Evolutionary conservation across 2,888 invertebrate species (phyloP).

Genomic region (Dione juno): DNA sequence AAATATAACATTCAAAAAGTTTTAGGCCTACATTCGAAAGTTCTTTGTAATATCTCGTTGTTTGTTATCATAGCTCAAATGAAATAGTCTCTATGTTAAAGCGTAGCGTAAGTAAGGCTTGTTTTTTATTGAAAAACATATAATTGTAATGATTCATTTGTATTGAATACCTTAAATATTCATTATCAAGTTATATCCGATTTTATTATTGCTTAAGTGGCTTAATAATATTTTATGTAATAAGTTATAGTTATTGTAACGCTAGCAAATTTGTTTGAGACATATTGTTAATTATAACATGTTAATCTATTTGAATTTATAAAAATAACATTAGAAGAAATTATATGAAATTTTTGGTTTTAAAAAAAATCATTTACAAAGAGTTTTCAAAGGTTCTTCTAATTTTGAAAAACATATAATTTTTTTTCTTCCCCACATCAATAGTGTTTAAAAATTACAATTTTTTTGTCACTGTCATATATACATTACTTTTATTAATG

Average conservation of each 20-base stretch:
- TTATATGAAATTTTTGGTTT: not conserved
- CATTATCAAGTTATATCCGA: constrained; percentile 16
- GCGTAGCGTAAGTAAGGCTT: not conserved
- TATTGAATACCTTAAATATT: constrained; percentile 2
- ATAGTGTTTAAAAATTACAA: not conserved
- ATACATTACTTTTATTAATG: too few relatives aligned
- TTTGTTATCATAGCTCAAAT: not conserved
- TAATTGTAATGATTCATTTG: not conserved
- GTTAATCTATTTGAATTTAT: constrained; percentile 4
- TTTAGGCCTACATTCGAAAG: not conserved
- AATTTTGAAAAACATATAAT: not conserved
- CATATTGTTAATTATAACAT: not conserved
- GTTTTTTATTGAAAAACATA: not conserved
- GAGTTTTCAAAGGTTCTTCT: not conserved
- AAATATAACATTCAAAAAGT: not conserved
- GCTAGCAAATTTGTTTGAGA: constrained; percentile 21
- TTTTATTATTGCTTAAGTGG: constrained; percentile 23
- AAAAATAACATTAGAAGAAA: not conserved
- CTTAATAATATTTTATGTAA: constrained; percentile 28
- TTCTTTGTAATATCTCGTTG: not conserved
- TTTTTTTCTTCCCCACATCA: not conserved
- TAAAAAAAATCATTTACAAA: not conserved
- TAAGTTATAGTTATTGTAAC: constrained; percentile 8
- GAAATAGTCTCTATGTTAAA: not conserved
- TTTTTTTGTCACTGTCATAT: not conserved